Evolutionary conservation across 2,888 invertebrate species (phyloP), one percentile per base, ranked within the genome.

Genomic region (Endomychus coccineus): DNA sequence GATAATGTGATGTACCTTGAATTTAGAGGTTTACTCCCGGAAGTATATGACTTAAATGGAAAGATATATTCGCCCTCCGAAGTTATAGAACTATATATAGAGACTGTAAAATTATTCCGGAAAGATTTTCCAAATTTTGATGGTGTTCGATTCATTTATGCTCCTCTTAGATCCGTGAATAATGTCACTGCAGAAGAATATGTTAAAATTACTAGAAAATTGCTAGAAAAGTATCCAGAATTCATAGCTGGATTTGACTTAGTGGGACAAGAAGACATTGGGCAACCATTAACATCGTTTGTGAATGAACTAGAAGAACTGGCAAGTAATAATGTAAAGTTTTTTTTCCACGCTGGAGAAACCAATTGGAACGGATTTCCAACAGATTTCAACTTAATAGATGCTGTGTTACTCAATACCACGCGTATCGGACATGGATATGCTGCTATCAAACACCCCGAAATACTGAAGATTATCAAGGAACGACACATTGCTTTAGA

Each of bases 321-420:
- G 14, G 34, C 44, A 13, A 19, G 37, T 19, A 5, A n/a, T n/a
- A n/a, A 19, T 5, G 5, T 19, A 19, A 50, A 55, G 16, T 55
- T 61, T 34, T 61, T 56, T 35, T 60, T 58, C 36, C 60, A 61
- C 31, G 59, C 61, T 3, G 87, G 84, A 0, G 87, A 87, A 62
- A 85, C 87, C 0, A 74, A 84, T 55, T 83, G 83, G 84, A 75
- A 69, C n/a, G n/a, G n/a, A n/a, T n/a, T n/a, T n/a, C n/a, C n/a
- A n/a, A 10, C 77, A 0, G 87, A 88, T 55, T 73, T 78, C 37
- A 87, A 88, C 59, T 61, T 88, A 5, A 63, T 85, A 10, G 88
- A 88, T 53, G 87, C 88, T 1, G 66, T 87, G 19, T 59, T 88
- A 19, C 61, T 88, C 27, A 83, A 83, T 31, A 71, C 82, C 0